Percentiles rank a stretch among this genome's conserved stretches.
Evolutionary conservation across 2,888 invertebrate genomes (phyloP).

Genomic region (Trichopoda pennipes): DNA sequence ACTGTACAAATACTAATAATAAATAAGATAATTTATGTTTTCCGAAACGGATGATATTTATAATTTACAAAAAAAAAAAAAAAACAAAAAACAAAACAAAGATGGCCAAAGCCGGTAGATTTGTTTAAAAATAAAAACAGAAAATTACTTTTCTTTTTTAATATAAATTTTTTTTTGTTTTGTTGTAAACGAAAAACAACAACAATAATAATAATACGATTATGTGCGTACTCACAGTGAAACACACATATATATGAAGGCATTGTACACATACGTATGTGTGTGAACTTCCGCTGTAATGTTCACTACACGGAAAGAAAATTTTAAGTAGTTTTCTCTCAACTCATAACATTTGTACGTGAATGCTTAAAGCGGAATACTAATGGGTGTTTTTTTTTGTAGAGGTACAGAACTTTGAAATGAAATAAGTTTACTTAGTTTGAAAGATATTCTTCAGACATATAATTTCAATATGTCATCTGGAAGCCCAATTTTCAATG

Average conservation of each 20-base stretch:
- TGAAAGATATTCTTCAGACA: no score
- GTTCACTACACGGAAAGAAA: conserved; percentile 24
- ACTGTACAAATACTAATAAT: conserved; percentile 1
- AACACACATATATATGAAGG: background rate
- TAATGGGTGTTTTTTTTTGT: no score
- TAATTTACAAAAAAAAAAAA: conserved; percentile 11
- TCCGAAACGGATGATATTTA: conserved; percentile 45
- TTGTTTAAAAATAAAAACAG: conserved; percentile 3
- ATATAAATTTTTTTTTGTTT: background rate
- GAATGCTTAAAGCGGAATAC: background rate
- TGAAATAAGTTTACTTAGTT: no score
- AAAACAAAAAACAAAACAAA: no score
- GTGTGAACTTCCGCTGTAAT: conserved; percentile 58
- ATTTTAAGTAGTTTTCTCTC: background rate
- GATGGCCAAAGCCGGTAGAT: conserved; percentile 19
- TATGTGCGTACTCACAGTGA: background rate
- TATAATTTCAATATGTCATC: no score
- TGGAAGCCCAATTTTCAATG: no score
- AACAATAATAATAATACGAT: background rate
- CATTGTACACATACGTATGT: conserved; percentile 8
- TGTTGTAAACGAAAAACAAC: conserved; percentile 3
- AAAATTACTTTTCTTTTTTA: conserved; percentile 12
- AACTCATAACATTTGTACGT: background rate
- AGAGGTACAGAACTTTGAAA: no score
- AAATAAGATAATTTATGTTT: conserved; percentile 49